A percentile compares a stretch with the other conserved stretches of the same genome.
Conservation (phyloP, 2,888 invertebrate species). For the Machimus rusticus region DNA sequence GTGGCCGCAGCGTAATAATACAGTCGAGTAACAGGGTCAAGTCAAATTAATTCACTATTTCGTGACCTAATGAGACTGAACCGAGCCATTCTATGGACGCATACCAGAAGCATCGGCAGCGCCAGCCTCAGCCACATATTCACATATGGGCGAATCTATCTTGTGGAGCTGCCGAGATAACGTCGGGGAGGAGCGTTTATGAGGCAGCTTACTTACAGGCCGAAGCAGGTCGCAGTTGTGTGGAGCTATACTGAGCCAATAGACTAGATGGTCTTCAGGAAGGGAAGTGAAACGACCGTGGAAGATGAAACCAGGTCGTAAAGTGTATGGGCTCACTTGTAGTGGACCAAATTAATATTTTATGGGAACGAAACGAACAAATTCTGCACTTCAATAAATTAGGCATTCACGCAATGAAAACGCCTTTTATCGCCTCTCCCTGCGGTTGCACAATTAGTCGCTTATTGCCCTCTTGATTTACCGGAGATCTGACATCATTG, state of each 20-base stretch:
- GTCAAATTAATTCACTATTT: constrained; percentile 33
- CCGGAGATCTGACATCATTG: background rate
- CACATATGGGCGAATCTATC: background rate
- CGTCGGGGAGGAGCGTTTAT: background rate
- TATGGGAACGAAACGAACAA: background rate
- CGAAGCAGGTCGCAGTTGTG: background rate
- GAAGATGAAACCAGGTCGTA: constrained; percentile 22
- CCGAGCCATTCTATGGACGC: background rate
- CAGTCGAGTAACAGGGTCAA: constrained; percentile 25
- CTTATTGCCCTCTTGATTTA: background rate
- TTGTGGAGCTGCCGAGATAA: background rate
- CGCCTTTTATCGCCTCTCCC: background rate
- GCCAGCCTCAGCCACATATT: background rate
- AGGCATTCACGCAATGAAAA: background rate
- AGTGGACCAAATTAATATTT: constrained; percentile 26
- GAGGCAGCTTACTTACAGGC: background rate
- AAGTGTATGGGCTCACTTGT: background rate
- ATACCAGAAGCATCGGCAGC: background rate
- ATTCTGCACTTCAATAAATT: constrained; percentile 5
- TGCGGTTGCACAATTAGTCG: background rate
- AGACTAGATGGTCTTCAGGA: background rate
- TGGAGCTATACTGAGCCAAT: background rate
- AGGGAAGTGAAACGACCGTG: background rate
- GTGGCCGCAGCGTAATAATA: background rate
- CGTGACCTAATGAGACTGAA: constrained; percentile 28